A percentile compares a stretch with the other conserved stretches of the same genome.
These are phyloP conservation scores for Oncorhynchus tshawytscha DNA, from an alignment of 2,113 vertebrate genomes.

Conservation along the genomic window DNA sequence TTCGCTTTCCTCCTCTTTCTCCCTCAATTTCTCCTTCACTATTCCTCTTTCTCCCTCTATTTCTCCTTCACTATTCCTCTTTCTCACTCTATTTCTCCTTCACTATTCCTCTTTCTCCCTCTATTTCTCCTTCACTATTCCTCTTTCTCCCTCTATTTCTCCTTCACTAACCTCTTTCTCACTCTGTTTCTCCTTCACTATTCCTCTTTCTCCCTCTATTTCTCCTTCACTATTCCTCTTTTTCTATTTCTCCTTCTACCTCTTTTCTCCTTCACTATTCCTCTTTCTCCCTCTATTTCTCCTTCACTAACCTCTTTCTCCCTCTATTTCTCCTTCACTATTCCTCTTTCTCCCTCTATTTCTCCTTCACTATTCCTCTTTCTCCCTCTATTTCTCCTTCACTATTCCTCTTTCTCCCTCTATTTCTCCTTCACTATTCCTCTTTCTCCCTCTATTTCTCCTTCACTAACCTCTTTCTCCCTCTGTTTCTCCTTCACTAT, in stretches of 20 bases:
- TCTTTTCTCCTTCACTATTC: neutral
- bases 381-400: neutral
- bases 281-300: neutral
- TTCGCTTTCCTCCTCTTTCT: neutral
- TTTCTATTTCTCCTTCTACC: neutral
- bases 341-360: neutral
- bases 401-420: neutral
- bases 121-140: constrained; percentile 2
- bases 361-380: neutral
- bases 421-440: neutral
- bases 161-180: neutral
- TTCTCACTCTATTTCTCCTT: neutral
- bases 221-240: neutral
- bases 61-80: neutral
- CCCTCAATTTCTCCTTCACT: neutral
- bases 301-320: neutral
- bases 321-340: neutral
- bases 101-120: no score
- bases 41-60: neutral
- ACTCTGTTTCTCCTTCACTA: neutral
- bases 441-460: neutral
- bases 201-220: neutral
- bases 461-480: neutral
- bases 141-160: constrained; percentile 1
- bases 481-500: neutral